Percentiles rank a stretch among this genome's conserved stretches.
Evolutionary conservation across 2,113 vertebrate genomes (phyloP).

Genomic region (Plotosus lineatus): DNA sequence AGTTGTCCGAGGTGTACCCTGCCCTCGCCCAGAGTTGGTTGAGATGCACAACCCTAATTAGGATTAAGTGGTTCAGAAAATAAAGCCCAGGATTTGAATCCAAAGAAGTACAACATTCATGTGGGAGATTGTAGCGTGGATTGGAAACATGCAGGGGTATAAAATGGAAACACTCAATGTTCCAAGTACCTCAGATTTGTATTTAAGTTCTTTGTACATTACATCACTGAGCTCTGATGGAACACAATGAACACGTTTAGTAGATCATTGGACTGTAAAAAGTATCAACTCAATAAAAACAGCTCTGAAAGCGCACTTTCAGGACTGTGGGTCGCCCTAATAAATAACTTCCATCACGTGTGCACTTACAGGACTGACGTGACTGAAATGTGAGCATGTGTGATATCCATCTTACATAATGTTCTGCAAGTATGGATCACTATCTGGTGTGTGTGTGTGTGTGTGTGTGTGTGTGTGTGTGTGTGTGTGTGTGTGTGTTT

Average conservation of each 20-base stretch:
- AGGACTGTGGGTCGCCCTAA: neutral
- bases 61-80: too few relatives aligned
- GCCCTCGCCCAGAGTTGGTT: too few relatives aligned
- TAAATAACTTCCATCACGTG: neutral
- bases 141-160: too few relatives aligned
- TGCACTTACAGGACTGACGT: neutral
- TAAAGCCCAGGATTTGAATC: too few relatives aligned
- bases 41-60: too few relatives aligned
- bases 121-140: too few relatives aligned
- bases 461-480: slow-evolving; percentile 13
- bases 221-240: neutral
- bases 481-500: neutral
- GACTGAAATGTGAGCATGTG: neutral
- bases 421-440: neutral
- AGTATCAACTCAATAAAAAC: neutral
- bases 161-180: too few relatives aligned
- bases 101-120: too few relatives aligned
- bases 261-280: neutral
- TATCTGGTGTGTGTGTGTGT: neutral
- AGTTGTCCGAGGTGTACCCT: too few relatives aligned
- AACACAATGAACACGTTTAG: neutral
- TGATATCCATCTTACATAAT: neutral
- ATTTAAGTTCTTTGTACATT: too few relatives aligned
- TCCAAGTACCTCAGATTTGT: too few relatives aligned
- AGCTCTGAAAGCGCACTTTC: neutral